Conservation (phyloP, 2,797 vertebrate species). For the Bufotes viridis region DNA sequence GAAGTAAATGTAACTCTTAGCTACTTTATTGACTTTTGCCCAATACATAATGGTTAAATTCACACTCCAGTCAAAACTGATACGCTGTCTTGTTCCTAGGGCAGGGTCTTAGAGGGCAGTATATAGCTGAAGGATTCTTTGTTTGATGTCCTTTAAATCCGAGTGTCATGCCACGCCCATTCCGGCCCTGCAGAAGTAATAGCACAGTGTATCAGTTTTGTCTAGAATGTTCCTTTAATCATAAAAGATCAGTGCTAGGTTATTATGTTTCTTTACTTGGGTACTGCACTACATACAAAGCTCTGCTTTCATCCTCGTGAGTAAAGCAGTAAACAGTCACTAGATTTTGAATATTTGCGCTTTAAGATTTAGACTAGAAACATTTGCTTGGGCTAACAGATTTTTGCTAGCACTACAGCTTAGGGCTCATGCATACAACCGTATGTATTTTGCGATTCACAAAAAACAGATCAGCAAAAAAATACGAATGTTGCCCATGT, state of each 20-base stretch:
- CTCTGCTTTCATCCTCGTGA: background rate
- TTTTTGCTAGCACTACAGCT: slow-evolving; percentile 4
- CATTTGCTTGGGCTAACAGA: background rate
- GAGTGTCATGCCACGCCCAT: background rate
- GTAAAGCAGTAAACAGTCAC: background rate
- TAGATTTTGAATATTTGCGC: background rate
- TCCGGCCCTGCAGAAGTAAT: background rate
- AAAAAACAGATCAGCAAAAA: no score
- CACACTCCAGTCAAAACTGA: background rate
- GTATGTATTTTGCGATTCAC: no score
- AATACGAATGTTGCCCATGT: no score
- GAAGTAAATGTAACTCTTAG: background rate
- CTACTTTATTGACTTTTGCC: no score
- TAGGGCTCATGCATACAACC: background rate
- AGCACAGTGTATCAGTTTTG: background rate
- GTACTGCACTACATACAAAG: background rate
- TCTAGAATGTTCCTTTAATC: background rate
- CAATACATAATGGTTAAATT: background rate
- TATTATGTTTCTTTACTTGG: background rate
- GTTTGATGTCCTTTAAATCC: background rate
- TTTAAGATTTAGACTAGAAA: background rate
- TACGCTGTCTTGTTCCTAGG: background rate
- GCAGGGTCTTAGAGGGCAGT: background rate
- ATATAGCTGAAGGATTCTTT: background rate
- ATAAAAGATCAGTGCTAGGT: background rate